Conservation (phyloP, 2,113 vertebrate species). For the Picathartes gymnocephalus region DNA sequence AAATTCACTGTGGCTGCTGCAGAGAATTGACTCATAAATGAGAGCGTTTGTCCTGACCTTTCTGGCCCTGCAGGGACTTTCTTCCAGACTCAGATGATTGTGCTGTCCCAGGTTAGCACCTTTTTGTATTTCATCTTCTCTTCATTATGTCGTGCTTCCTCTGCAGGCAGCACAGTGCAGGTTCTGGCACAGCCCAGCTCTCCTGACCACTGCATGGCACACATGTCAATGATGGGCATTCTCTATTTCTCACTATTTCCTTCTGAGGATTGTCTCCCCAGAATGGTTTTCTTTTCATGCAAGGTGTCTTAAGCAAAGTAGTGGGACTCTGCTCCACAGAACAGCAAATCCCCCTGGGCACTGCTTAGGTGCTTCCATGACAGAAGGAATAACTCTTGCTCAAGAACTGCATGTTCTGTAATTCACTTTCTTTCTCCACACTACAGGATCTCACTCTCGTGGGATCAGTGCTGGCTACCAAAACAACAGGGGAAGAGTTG, state of each 20-base stretch:
- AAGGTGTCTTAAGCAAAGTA: neutral
- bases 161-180: accelerated
- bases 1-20: neutral
- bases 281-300: neutral
- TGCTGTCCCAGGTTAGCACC: neutral
- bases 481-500: neutral
- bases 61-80: neutral
- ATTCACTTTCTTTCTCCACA: neutral
- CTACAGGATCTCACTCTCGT: accelerated
- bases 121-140: neutral
- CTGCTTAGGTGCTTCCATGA: neutral
- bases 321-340: neutral
- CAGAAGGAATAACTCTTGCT: neutral
- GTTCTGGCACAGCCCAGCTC: neutral
- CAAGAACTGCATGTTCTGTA: neutral
- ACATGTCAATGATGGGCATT: accelerated
- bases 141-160: neutral
- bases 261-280: neutral
- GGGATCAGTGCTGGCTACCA: neutral
- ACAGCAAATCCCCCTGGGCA: neutral
- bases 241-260: neutral
- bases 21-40: neutral
- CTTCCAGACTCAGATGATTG: neutral
- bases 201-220: accelerated
- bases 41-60: accelerated